Base-by-base conservation (phyloP, 2,888 invertebrate species). In the Pimpla rufipes region DNA sequence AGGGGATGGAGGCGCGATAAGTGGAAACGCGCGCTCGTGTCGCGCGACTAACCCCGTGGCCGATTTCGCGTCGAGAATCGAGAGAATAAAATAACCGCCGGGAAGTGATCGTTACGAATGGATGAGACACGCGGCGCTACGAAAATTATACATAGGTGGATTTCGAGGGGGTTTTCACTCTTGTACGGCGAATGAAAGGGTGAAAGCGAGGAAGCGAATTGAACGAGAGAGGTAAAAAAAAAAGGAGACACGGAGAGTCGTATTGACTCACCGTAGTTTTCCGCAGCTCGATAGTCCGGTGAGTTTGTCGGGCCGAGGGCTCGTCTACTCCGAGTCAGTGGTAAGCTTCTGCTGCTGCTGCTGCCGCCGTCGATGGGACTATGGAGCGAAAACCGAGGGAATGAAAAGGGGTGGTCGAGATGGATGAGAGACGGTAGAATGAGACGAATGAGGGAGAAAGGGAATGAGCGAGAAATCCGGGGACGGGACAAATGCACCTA, bases 281-380 rank as follows among this genome's bases (percentile, higher is more conserved):
- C 57, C 57, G 42, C 71, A 23, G 57, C 71, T 71, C 71, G 57
- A 71, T 71, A 57, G 71, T 23, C 57, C 8, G 29, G 42, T 29
- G 71, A 71, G 57, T 71, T 70, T 55, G 70, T 23, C 70, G 70
- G 21, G 21, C 11, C 11, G 13, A 11, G 10, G 55, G 11, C 23
- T 23, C 11, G 10, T 23, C 52, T 10, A 21, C 55, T 23, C 23
- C 11, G 21, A 23, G 55, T 55, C 10, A 5, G 23, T 11, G 55
- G 10, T 55, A 23, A 23, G 13, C 18, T 52, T 8, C 55, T 52
- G 29, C 29, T 29, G 29, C 29, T 29, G 29, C 29, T 29, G 29
- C 29, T 5, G 29, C 5, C 29, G 29, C 29, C 29, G 29, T 5
- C 29, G 29, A 5, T n/a, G 18, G 18, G 55, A 23, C 55, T 23